Evolutionary conservation across 2,797 vertebrate genomes (phyloP), one percentile per base, ranked within the genome.

Genomic region (Petrocephalus schoutedeni): DNA sequence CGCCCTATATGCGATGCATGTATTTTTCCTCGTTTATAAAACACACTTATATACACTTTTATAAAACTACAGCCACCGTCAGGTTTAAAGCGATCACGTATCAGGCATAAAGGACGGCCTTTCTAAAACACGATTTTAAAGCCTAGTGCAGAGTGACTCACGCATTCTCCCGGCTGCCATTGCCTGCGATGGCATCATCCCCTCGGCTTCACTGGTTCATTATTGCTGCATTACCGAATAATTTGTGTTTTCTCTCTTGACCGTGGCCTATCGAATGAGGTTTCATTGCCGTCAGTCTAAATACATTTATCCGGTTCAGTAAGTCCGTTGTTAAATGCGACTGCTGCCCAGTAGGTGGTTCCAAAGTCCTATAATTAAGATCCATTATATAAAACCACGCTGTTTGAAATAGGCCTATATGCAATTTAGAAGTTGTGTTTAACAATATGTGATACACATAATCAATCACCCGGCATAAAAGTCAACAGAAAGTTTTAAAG

Each of bases 301-400:
- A 96, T 96, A 96, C 95, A 95, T 96, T 96, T 96, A 95, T 96
- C 95, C 95, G 96, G 95, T 96, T 96, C 95, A 96, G 94, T 96
- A 95, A 96, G 95, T 94, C 94, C 95, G 94, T 96, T 96, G 95
- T 96, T 95, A 94, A 93, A 93, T 93, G 94, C 94, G 95, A 95
- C 93, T 64, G 95, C 95, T 95, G 95, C 95, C 95, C 96, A 95
- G 94, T 95, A 95, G 95, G 95, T 96, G 96, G 96, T 92, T 96
- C 95, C 94, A 95, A 95, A 96, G 95, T 95, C 94, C 95, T 95
- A 93, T 95, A 96, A 96, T 96, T 96, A 96, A 89, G 94, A 89
- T 95, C 94, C 91, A 95, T 96, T 95, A 95, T 94, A 95, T 95
- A 95, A 95, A 95, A 95, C 95, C 94, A 94, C 59, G 94, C 94